Evolutionary conservation across 2,113 vertebrate species (phyloP).

Genomic region (Cyprinodon variegatus): DNA sequence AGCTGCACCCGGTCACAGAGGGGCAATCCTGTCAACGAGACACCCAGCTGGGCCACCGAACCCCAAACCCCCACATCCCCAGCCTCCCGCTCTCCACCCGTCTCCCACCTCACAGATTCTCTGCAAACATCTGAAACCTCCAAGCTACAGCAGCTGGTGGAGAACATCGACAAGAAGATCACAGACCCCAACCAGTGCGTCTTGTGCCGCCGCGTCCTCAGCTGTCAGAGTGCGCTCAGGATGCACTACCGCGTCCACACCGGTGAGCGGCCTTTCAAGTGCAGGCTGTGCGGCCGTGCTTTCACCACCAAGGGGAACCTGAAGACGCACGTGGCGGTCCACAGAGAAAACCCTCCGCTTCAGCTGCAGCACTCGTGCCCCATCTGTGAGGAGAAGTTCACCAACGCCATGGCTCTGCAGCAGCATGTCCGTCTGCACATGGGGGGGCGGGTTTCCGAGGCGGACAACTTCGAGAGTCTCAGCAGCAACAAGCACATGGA

Average conservation of each 20-base stretch:
- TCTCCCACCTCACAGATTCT: conserved; percentile 85
- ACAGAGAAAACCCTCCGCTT: conserved; percentile 91
- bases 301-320: conserved; percentile 99
- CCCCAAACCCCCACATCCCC: conserved; percentile 69
- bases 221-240: conserved; percentile 96
- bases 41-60: conserved; percentile 66
- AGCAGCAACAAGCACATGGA: conserved; percentile 88
- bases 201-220: conserved; percentile 95
- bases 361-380: conserved; percentile 96
- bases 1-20: conserved; percentile 67
- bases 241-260: conserved; percentile 99
- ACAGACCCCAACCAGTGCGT: conserved; percentile 93
- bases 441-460: conserved; percentile 91
- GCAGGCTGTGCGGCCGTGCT: conserved; percentile 94
- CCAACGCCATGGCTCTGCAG: conserved; percentile 94
- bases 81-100: conserved; percentile 78
- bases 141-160: conserved; percentile 96
- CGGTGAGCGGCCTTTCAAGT: conserved; percentile 96
- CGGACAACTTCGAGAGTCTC: conserved; percentile 85
- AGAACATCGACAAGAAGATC: conserved; percentile 98
- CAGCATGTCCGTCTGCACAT: conserved; percentile 99
- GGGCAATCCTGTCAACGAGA: conserved; percentile 54
- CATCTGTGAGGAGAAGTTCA: conserved; percentile 99
- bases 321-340: conserved; percentile 95
- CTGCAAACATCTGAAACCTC: conserved; percentile 98